Conservation (phyloP, 2,113 vertebrate species). For the Aspidoscelis tigris region DNA sequence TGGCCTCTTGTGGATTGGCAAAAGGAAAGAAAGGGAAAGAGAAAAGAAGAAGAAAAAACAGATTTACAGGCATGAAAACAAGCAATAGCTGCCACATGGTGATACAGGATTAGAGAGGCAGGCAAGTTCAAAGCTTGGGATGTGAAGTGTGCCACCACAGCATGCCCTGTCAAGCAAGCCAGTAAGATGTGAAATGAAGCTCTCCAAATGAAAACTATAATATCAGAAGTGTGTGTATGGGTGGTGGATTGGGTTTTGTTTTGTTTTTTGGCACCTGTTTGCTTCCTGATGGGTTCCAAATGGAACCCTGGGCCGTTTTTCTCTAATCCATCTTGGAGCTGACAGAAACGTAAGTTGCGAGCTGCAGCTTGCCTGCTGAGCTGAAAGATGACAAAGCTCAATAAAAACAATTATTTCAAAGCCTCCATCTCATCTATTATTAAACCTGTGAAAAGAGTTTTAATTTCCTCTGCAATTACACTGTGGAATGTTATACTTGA, state of each 20-base stretch:
- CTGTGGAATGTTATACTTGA: constrained; percentile 71
- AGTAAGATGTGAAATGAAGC: constrained; percentile 19
- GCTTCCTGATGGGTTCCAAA: constrained; percentile 61
- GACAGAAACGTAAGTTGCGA: constrained; percentile 65
- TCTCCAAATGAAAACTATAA: constrained; percentile 24
- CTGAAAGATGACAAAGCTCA: constrained; percentile 71
- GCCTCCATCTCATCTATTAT: constrained; percentile 80
- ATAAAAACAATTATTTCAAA: constrained; percentile 81
- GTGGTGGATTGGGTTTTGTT: neutral
- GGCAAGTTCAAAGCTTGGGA: neutral
- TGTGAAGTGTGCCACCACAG: neutral
- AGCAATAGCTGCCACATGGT: neutral
- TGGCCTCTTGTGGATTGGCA: neutral
- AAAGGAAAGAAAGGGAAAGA: too few relatives aligned
- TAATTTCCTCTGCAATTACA: constrained; percentile 83
- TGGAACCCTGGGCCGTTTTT: constrained; percentile 54
- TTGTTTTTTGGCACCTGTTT: constrained; percentile 53
- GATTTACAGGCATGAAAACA: accelerated
- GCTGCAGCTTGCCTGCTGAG: constrained; percentile 64
- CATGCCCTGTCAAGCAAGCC: neutral
- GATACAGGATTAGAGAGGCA: neutral
- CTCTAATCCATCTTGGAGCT: constrained; percentile 63
- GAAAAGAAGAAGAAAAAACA: neutral
- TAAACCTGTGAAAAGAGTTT: constrained; percentile 80
- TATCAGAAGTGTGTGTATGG: constrained; percentile 36